Percentiles rank a stretch among this genome's conserved stretches.
These are phyloP conservation scores for Chloropsis cyanopogon DNA, from an alignment of 2,113 vertebrate species.

Conservation along the genomic window DNA sequence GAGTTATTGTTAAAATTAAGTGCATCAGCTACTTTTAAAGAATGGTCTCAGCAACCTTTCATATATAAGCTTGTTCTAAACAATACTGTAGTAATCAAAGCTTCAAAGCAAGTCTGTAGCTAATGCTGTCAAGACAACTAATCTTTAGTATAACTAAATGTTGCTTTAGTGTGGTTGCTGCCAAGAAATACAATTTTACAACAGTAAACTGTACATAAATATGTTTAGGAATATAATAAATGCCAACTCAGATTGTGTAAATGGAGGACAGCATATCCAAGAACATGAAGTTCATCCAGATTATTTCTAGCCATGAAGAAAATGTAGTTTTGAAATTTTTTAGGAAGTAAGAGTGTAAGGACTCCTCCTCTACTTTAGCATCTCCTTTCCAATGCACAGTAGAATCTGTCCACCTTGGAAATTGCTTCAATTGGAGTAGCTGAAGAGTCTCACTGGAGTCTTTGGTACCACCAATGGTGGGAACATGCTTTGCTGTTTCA, in stretches of 20 bases:
- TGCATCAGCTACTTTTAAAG: not conserved
- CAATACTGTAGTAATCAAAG: not conserved
- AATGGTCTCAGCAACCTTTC: not conserved
- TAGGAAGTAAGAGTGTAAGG: not conserved
- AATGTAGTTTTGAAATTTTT: not conserved
- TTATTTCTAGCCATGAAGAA: not conserved
- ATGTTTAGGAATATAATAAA: not conserved
- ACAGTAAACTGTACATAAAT: not conserved
- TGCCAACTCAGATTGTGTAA: not conserved
- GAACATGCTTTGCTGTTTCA: accelerated
- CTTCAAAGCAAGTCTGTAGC: not conserved
- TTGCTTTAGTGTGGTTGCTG: not conserved
- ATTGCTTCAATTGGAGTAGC: not conserved
- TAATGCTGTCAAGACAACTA: not conserved
- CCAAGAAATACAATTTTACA: not conserved
- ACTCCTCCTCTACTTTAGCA: not conserved
- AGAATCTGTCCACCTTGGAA: not conserved
- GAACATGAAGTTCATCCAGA: not conserved
- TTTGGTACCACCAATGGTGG: not conserved
- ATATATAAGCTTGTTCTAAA: not conserved
- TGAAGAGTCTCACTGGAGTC: not conserved
- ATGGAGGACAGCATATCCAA: not conserved
- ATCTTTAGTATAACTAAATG: not conserved
- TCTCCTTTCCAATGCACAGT: not conserved
- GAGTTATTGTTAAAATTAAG: not conserved